A percentile compares a stretch with the other conserved stretches of the same genome.
phyloP scores from a whole-genome alignment of 2,797 vertebrate genomes.

The Steatocranus sp. region DNA sequence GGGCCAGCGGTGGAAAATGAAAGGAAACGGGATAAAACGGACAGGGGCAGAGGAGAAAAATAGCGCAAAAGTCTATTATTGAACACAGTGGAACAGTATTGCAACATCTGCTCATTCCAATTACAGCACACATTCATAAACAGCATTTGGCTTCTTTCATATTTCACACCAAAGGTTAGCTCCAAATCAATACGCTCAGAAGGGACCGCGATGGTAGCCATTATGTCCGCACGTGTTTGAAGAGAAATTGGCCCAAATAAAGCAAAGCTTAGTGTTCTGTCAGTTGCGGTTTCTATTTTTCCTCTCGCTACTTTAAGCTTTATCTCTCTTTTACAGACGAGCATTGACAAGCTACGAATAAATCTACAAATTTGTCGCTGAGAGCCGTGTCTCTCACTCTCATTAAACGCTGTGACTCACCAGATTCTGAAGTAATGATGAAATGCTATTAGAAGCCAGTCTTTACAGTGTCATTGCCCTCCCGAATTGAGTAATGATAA shows the following conservation, averaged over 20 bases:
- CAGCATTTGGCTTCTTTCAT: constrained; percentile 59
- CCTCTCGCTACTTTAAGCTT: not conserved
- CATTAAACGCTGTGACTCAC: constrained; percentile 40
- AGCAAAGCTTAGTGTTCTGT: constrained; percentile 21
- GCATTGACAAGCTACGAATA: constrained; percentile 26
- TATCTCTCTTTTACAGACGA: constrained; percentile 39
- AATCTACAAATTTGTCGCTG: constrained; percentile 49
- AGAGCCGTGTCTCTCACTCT: constrained; percentile 31
- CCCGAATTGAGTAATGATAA: constrained; percentile 36
- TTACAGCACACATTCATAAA: constrained; percentile 62
- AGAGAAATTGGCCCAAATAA: constrained; percentile 50
- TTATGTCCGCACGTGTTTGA: constrained; percentile 34
- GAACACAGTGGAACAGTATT: constrained; percentile 53
- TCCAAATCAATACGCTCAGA: constrained; percentile 59
- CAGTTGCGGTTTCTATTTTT: constrained; percentile 18
- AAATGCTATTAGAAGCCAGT: constrained; percentile 35
- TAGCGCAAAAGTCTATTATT: constrained; percentile 47
- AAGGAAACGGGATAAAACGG: constrained; percentile 11
- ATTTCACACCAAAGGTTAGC: constrained; percentile 68
- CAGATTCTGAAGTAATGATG: constrained; percentile 30
- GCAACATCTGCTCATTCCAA: constrained; percentile 62
- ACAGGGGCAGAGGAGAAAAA: constrained; percentile 33
- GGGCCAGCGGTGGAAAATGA: constrained; percentile 19
- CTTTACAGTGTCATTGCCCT: constrained; percentile 28
- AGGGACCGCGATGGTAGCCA: constrained; percentile 22